A percentile compares a stretch with the other conserved stretches of the same genome.
Conservation (phyloP, 2,113 vertebrate genomes). For the Dascyllus trimaculatus region DNA sequence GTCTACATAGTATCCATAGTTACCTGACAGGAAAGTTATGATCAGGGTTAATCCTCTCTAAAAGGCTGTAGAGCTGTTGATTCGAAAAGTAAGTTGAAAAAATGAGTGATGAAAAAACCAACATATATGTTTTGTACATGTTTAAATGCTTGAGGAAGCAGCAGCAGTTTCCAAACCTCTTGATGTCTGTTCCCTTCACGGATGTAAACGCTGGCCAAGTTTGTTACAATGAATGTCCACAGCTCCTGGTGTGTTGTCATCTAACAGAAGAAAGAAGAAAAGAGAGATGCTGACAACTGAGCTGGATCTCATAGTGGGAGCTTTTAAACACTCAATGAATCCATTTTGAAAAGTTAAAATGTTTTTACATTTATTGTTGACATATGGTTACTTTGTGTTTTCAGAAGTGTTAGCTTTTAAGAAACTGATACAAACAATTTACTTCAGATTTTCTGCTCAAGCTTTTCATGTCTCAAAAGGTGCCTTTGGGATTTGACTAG, state of each 20-base stretch:
- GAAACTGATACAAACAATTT: too few relatives aligned
- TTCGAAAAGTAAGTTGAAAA: background rate
- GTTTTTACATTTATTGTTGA: too few relatives aligned
- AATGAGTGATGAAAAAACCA: accelerated
- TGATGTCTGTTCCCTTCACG: constrained; percentile 93
- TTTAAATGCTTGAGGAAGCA: background rate
- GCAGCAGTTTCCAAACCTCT: constrained; percentile 84
- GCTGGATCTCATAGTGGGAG: too few relatives aligned
- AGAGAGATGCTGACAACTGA: background rate
- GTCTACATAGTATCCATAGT: background rate
- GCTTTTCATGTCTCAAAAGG: too few relatives aligned
- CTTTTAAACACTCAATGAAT: too few relatives aligned
- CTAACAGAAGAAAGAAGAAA: constrained; percentile 60
- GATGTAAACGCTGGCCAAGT: constrained; percentile 95
- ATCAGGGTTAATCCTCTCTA: constrained; percentile 94
- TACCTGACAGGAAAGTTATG: constrained; percentile 95
- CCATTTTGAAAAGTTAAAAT: too few relatives aligned
- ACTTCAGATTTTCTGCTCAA: too few relatives aligned
- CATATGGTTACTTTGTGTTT: too few relatives aligned
- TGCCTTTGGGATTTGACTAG: too few relatives aligned
- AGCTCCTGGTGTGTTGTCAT: constrained; percentile 94
- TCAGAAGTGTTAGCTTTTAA: too few relatives aligned
- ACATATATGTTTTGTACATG: background rate
- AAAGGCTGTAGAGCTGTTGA: constrained; percentile 89
- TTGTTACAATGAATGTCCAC: constrained; percentile 94